Base-by-base conservation (phyloP, 2,113 vertebrate genomes). In the Nothobranchius furzeri region DNA sequence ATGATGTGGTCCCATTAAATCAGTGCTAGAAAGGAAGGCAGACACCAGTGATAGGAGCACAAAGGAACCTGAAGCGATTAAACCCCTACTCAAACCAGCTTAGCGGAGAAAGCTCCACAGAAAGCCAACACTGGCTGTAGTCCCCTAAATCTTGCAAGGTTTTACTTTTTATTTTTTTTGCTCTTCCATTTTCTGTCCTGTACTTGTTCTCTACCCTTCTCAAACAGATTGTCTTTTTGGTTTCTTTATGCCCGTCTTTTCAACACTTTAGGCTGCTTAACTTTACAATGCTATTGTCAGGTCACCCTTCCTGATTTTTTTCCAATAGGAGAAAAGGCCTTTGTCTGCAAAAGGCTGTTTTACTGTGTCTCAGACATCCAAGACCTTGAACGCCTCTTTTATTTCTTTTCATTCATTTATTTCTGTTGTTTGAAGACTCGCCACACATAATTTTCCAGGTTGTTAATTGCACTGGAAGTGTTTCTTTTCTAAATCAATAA, bases 11-110 rank as follows among this genome's bases (percentile, higher is more conserved):
- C 69, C 85, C 89, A 87, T 89, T 90, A 89, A 90, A 90, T 88
- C 70, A 80, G 84, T 2, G 17, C 48, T 59, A 63, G 81, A 85
- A 85, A 75, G 63, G 76, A 73, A 73, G 78, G 81, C 85, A 85
- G 84, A 84, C 81, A 73, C 72, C 69, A 83, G 75, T 82, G 87
- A 90, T 87, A 78, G 78, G 64, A 78, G 55, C 76, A 90, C 86
- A 91, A 91, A 91, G 66, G 66, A 78, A 82, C 75, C 77, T 61
- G 57, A 85, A 85, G 75, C 85, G 90, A 90, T 91, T 90, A 90
- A 91, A 90, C 67, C 81, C 72, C 78, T 77, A 79, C 88, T 91
- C 84, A 88, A 86, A 87, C 84, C 81, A 37, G 87, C 89, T 91
- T 90, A 92, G 82, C 65, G 30, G 68, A 25, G 49, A 87, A 87